Evolutionary conservation across 2,888 invertebrate species (phyloP), one percentile per base, ranked within the genome.

Genomic region (Limnephilus auricula): DNA sequence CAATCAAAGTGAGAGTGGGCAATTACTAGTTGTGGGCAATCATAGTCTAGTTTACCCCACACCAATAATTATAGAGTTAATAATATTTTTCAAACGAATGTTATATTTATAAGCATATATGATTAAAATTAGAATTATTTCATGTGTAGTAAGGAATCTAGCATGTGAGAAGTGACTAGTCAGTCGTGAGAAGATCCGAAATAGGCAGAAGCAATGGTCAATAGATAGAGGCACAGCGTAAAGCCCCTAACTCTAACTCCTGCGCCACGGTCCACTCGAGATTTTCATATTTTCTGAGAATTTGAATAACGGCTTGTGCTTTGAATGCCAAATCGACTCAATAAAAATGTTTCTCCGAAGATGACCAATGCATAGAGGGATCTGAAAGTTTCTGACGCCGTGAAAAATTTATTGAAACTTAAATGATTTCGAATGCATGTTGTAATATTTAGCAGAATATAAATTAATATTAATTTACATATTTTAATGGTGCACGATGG

Each of bases 231-330:
- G 65, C 25, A 65, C n/a, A n/a, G 65, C 25, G 25, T 65, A 65
- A 65, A 65, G 65, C 65, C 65, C 65, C 65, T 65, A n/a, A 65
- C 65, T 65, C 65, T 25, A 65, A 18, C 5, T 65, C 65, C 87
- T 25, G 34, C 90, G 86, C 50, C 87, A 90, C 90, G 90, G 91
- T 87, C 89, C 90, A 90, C 92, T 86, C 89, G 93, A 93, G 93
- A 93, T 93, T 93, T 93, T 93, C 93, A 93, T 93, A 93, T 93
- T 93, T 93, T 93, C 92, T 82, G 92, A 92, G 92, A 93, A 93
- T 93, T 92, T 93, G 93, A 93, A 93, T 93, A 93, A 93, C 92
- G 93, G 92, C 84, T 65, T 91, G 93, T 92, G 93, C 92, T 93
- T 89, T 93, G 93, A 93, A 93, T 93, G 92, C 92, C 92, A 93